Evolutionary conservation across 1,140 invertebrate genomes (phyloP).

Genomic region (Rhynchophorus ferrugineus): DNA sequence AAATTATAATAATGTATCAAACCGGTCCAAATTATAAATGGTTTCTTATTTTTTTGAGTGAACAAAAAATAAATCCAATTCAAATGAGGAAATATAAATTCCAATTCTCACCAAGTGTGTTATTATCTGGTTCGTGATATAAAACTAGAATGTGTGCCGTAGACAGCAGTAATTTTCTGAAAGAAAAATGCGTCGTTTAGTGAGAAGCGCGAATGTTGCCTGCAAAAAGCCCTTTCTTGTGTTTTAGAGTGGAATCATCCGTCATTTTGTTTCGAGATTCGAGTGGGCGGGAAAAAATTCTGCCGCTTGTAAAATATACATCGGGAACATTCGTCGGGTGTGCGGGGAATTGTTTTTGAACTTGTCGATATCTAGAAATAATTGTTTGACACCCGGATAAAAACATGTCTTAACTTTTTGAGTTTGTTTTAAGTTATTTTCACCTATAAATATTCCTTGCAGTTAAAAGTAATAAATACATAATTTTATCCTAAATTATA

Average conservation of each 20-base stretch:
- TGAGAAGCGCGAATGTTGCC: neutral
- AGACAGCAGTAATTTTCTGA: neutral
- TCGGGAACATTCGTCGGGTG: neutral
- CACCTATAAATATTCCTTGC: too few relatives aligned
- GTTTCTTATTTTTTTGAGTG: too few relatives aligned
- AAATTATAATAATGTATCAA: too few relatives aligned
- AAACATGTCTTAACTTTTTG: too few relatives aligned
- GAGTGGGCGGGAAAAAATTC: neutral
- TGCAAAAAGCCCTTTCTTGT: neutral
- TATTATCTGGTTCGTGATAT: neutral
- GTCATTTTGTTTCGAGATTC: neutral
- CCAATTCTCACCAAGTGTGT: neutral
- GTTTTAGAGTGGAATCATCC: neutral
- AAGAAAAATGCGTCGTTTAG: neutral
- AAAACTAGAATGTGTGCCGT: neutral
- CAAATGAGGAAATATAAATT: too few relatives aligned
- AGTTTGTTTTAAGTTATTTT: too few relatives aligned
- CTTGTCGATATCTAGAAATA: too few relatives aligned
- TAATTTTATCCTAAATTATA: too few relatives aligned
- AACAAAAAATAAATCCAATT: too few relatives aligned
- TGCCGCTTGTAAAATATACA: neutral
- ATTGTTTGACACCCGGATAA: too few relatives aligned
- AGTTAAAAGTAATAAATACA: too few relatives aligned
- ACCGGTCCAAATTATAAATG: too few relatives aligned
- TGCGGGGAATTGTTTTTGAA: neutral